Conservation (phyloP, 2,888 invertebrate species). For the Drosophila tanythrix region DNA sequence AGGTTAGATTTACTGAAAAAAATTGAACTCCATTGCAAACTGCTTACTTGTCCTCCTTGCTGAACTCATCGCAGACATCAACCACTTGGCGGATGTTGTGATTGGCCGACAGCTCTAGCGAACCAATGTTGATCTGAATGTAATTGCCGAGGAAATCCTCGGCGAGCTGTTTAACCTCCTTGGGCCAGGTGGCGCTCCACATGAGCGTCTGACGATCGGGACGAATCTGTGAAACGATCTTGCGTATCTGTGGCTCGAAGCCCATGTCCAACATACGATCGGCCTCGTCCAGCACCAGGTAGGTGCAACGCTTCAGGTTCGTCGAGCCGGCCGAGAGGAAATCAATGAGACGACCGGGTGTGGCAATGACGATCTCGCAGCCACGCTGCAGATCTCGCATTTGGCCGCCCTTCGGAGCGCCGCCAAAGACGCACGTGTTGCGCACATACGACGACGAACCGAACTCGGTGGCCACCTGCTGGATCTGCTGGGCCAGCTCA, state of each 20-base stretch:
- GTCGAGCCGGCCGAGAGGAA: slow-evolving; percentile 92
- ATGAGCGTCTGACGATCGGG: slow-evolving; percentile 98
- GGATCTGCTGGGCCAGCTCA: slow-evolving; percentile 93
- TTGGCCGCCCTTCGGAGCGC: slow-evolving; percentile 93
- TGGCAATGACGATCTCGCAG: slow-evolving; percentile 95
- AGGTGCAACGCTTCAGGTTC: slow-evolving; percentile 92
- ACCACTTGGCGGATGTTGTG: slow-evolving; percentile 95
- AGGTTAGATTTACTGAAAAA: neutral
- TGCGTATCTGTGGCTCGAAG: slow-evolving; percentile 98
- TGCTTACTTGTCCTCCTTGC: slow-evolving; percentile 88
- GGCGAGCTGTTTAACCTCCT: slow-evolving; percentile 96
- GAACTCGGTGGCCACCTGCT: slow-evolving; percentile 93
- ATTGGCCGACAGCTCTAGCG: slow-evolving; percentile 93
- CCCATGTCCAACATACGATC: slow-evolving; percentile 99
- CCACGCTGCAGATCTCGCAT: slow-evolving; percentile 91
- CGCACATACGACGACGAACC: slow-evolving; percentile 91
- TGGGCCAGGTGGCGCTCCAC: slow-evolving; percentile 99
- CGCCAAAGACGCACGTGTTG: slow-evolving; percentile 95
- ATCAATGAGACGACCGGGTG: slow-evolving; percentile 96
- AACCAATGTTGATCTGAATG: slow-evolving; percentile 95
- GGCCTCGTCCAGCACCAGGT: slow-evolving; percentile 95
- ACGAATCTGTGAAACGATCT: slow-evolving; percentile 96
- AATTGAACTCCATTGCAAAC: neutral
- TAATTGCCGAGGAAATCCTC: slow-evolving; percentile 96
- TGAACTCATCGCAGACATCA: slow-evolving; percentile 91